Conservation (phyloP, 2,888 invertebrate species). For the Drosophila crucigera region DNA sequence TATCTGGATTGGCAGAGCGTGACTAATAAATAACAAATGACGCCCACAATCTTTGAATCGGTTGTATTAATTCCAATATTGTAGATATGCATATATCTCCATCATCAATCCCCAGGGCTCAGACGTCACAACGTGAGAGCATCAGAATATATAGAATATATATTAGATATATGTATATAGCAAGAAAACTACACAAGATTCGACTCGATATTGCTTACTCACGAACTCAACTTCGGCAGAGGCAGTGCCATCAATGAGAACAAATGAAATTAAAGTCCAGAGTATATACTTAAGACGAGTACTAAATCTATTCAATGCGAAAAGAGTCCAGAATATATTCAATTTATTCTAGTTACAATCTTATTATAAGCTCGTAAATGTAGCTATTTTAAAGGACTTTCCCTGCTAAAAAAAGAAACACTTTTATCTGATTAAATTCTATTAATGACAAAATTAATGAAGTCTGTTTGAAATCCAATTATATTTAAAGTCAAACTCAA, state of each 20-base stretch:
- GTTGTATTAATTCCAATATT: background rate
- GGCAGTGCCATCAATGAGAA: slow-evolving; percentile 34
- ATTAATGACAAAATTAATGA: background rate
- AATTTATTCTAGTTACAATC: background rate
- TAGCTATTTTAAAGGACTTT: background rate
- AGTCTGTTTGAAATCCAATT: background rate
- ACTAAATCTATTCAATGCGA: background rate
- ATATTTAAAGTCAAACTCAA: background rate
- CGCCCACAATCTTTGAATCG: slow-evolving; percentile 18
- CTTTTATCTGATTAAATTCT: background rate
- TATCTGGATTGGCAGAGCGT: slow-evolving; percentile 23
- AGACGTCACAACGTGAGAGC: background rate
- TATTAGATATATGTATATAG: background rate
- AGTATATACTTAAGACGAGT: background rate
- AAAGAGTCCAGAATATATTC: background rate
- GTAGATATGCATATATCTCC: background rate
- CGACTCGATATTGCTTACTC: slow-evolving; percentile 17
- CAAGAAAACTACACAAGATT: slow-evolving; percentile 4
- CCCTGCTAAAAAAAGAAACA: background rate
- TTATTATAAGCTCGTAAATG: background rate
- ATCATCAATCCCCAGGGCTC: background rate
- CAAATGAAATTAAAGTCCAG: background rate
- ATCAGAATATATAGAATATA: background rate
- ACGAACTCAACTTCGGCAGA: background rate
- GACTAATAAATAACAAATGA: slow-evolving; percentile 8